A percentile compares a stretch with the other conserved stretches of the same genome.
phyloP scores from a whole-genome alignment of 2,888 invertebrate genomes.

The Philereme transversata region DNA sequence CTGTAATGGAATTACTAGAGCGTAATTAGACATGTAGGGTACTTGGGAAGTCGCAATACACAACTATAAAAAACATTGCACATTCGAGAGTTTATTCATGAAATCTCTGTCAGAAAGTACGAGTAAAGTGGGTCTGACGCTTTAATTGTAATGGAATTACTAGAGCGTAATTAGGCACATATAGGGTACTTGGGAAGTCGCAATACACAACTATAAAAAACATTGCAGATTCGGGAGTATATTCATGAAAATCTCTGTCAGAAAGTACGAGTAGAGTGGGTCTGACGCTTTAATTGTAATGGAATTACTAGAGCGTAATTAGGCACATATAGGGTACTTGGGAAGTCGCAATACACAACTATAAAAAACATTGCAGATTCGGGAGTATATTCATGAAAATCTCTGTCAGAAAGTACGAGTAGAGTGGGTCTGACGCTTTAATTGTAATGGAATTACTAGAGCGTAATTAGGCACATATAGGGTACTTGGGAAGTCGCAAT shows the following conservation, averaged over 20 bases:
- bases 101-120: no score
- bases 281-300: conserved; percentile 4
- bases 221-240: conserved; percentile 5
- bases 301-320: conserved; percentile 13
- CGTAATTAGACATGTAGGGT: no score
- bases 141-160: no score
- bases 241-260: conserved; percentile 10
- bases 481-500: conserved; percentile 9
- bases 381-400: no score
- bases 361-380: no score
- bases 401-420: no score
- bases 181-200: no score
- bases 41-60: no score
- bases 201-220: no score
- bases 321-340: conserved; percentile 7
- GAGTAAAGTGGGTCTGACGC: no score
- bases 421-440: conserved; percentile 4
- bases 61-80: conserved; percentile 9
- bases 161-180: no score
- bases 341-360: conserved; percentile 6
- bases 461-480: conserved; percentile 5
- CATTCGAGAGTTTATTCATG: conserved; percentile 6
- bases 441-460: conserved; percentile 12
- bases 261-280: conserved; percentile 1
- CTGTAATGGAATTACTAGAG: no score